Evolutionary conservation across 2,888 invertebrate species (phyloP).

Genomic region (Rhingia campestris): DNA sequence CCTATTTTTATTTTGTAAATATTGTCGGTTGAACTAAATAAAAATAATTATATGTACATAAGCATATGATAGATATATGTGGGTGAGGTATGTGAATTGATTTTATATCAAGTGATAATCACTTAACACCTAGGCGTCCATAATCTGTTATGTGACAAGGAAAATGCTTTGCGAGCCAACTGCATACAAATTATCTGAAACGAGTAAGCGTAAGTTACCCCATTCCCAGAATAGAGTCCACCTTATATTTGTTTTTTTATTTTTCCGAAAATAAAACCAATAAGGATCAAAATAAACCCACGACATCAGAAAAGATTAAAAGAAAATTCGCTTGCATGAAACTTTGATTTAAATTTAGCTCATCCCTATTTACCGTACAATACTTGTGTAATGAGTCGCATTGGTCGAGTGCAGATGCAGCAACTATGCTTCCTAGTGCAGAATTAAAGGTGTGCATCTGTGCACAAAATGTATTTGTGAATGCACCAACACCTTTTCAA

Average conservation of each 20-base stretch:
- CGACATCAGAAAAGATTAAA: slow-evolving; percentile 52
- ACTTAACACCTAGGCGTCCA: not conserved
- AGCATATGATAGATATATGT: not conserved
- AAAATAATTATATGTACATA: slow-evolving; percentile 10
- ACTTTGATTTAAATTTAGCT: slow-evolving; percentile 65
- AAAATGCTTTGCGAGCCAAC: slow-evolving; percentile 9
- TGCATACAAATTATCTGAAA: slow-evolving; percentile 13
- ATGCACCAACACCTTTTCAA: slow-evolving; percentile 61
- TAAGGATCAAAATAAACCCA: slow-evolving; percentile 42
- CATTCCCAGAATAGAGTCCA: slow-evolving; percentile 7
- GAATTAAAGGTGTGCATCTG: slow-evolving; percentile 69
- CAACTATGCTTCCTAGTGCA: slow-evolving; percentile 56
- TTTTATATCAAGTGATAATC: not conserved
- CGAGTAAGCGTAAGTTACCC: not conserved
- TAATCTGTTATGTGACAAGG: slow-evolving; percentile 7
- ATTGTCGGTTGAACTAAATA: slow-evolving; percentile 5
- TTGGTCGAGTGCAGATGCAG: slow-evolving; percentile 54
- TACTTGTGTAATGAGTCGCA: slow-evolving; percentile 67
- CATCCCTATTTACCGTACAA: slow-evolving; percentile 35
- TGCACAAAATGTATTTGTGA: slow-evolving; percentile 55
- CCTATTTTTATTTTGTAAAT: slow-evolving; percentile 9
- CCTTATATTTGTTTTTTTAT: not conserved
- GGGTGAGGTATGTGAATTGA: slow-evolving; percentile 29
- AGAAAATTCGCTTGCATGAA: slow-evolving; percentile 65
- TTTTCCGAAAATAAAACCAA: slow-evolving; percentile 57